Evolutionary conservation across 1,140 invertebrate species (phyloP).

Genomic region (Campoletis sonorensis): DNA sequence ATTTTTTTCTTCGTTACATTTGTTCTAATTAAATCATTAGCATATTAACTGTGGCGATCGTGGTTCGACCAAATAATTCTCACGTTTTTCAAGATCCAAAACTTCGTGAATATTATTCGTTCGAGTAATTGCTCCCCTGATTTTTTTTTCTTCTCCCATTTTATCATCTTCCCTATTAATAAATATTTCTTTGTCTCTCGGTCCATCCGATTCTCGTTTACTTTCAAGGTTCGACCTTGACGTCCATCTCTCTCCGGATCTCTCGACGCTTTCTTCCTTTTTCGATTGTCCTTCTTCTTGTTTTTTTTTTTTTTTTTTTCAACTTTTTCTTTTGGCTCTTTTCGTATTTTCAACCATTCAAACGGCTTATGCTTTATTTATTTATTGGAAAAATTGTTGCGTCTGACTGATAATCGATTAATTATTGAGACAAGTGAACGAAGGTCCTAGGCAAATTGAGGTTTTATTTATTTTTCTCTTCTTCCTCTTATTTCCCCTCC

Average conservation of each 20-base stretch:
- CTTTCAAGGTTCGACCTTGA: too few relatives aligned
- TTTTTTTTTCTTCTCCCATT: slow-evolving; percentile 7
- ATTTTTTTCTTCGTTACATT: not conserved
- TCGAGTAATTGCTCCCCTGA: slow-evolving; percentile 33
- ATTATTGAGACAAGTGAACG: slow-evolving; percentile 45
- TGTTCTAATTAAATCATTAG: not conserved
- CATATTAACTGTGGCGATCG: not conserved
- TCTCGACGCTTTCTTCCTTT: not conserved
- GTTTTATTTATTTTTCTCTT: slow-evolving; percentile 24
- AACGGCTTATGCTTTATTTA: slow-evolving; percentile 18
- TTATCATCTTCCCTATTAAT: slow-evolving; percentile 9
- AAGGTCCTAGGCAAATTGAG: slow-evolving; percentile 39
- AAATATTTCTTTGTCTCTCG: not conserved
- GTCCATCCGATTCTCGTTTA: too few relatives aligned
- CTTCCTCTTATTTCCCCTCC: slow-evolving; percentile 13
- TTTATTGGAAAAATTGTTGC: slow-evolving; percentile 31
- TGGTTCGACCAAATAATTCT: slow-evolving; percentile 1
- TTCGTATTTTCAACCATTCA: not conserved
- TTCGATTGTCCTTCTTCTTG: too few relatives aligned
- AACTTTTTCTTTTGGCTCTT: not conserved
- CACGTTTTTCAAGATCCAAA: not conserved
- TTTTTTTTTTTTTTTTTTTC: not conserved
- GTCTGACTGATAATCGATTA: slow-evolving; percentile 39
- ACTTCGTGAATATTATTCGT: slow-evolving; percentile 25
- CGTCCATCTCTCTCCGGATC: too few relatives aligned